Evolutionary conservation across 2,113 vertebrate genomes (phyloP), one percentile per base, ranked within the genome.

Genomic region (Elachura formosa): DNA sequence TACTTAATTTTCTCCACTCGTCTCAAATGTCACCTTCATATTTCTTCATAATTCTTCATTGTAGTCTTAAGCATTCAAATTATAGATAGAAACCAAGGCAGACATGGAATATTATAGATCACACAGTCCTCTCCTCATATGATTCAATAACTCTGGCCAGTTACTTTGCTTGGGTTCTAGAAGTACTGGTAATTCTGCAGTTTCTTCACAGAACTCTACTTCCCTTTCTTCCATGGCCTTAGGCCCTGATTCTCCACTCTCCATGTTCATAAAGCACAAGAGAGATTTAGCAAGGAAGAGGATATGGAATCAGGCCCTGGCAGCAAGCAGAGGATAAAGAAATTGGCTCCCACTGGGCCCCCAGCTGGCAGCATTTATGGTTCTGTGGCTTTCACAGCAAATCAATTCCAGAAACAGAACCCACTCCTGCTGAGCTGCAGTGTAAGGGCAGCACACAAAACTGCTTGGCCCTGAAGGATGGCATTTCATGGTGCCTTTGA

Each of bases 81-180:
- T 59, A 43, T 2, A 36, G 43, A n/a, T 6, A 63, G 36, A 89
- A 78, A 43, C 6, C 23, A 85, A 31, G 9, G 12, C 31, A 91
- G 48, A 48, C 3, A 25, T 1, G 2, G 7, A 51, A 24, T 49
- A 33, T 33, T 55, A 48, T 8, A 48, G 17, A 58, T 8, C 66
- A 20, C 7, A 4, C 80, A 25, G 83, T 69, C 29, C 14, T 58
- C 19, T 84, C 29, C 28, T 79, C 0, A 0, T 3, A 1, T 11
- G 15, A 26, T 69, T 66, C 73, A 54, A 19, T 51, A n/a, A 33
- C 29, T 83, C 40, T 31, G 20, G 13, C 22, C 25, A 34, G 10
- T 43, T 59, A 25, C 17, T 52, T 41, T 54, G 28, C 34, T 22
- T 31, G 16, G 24, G 18, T 31, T 72, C 17, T 22, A 48, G 31